Evolutionary conservation across 2,113 vertebrate species (phyloP), one percentile per base, ranked within the genome.

Genomic region (Seriola rivoliana): DNA sequence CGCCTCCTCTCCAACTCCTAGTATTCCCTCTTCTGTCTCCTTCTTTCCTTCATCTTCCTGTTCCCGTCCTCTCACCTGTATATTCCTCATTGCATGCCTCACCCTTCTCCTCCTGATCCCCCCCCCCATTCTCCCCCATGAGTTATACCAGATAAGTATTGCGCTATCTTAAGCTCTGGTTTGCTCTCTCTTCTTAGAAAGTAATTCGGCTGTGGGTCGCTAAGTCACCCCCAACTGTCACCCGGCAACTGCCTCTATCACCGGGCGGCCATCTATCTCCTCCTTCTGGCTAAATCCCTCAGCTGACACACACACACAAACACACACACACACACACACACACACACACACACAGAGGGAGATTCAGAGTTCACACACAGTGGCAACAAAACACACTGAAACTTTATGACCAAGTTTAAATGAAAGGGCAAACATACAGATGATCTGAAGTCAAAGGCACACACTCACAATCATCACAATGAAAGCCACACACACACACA

Each of bases 91-190:
- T 4, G n/a, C 46, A n/a, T 32, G 34, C 62, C 75, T 81, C 68
- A 48, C n/a, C 69, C 64, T 42, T 38, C 48, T 7, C 69, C 68
- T 36, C 46, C 40, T 3, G 2, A 12, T 6, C 34, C 8, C 8
- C 23, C 11, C 19, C 5, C n/a, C 32, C 16, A 1, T 16, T 4
- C 11, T 11, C 48, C 25, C 66, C 36, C 8, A 1, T 48, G 65
- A 84, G 40, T 81, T 80, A 46, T 34, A 60, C 34, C 69, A 78
- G 71, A 84, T 82, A 65, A 84, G 81, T 70, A 23, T 34, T 59
- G 17, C 59, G 68, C 75, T 82, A 82, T 91, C 85, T 78, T 77
- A 62, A 86, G 83, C 89, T 71, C 76, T 8, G 21, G 48, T 75
- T 74, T 44, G 17, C 65, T 69, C 65, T 21, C 69, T 75, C 63